Evolutionary conservation across 2,888 invertebrate species (phyloP).

Genomic region (Cheilosia variabilis): DNA sequence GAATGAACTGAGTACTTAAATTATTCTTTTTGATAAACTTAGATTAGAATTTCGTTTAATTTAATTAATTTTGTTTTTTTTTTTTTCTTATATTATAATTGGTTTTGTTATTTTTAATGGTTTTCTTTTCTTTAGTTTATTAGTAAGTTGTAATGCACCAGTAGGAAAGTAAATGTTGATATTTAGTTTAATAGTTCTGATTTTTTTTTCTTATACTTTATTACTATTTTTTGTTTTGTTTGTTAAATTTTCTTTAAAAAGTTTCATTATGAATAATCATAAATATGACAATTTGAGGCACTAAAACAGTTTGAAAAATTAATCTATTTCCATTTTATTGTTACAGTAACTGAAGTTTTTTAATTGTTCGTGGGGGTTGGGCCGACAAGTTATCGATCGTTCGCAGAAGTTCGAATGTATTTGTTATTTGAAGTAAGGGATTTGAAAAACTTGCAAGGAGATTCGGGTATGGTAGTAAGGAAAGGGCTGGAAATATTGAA

Average conservation of each 20-base stretch:
- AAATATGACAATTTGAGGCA: slow-evolving; percentile 76
- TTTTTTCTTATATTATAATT: slow-evolving; percentile 70
- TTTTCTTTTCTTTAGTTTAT: slow-evolving; percentile 58
- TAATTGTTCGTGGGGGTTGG: slow-evolving; percentile 35
- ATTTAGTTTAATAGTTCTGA: slow-evolving; percentile 78
- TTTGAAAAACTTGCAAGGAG: too few relatives aligned
- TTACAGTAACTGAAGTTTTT: slow-evolving; percentile 71
- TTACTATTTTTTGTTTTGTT: slow-evolving; percentile 56
- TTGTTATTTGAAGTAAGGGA: neutral
- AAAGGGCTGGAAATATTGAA: too few relatives aligned
- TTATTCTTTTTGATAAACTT: slow-evolving; percentile 65
- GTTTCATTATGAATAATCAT: slow-evolving; percentile 75
- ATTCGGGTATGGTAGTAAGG: too few relatives aligned
- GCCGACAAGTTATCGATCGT: neutral
- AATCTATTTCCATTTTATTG: slow-evolving; percentile 75
- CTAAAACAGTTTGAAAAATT: slow-evolving; percentile 75
- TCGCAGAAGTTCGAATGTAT: neutral
- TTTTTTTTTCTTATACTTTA: slow-evolving; percentile 61
- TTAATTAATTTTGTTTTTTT: slow-evolving; percentile 43
- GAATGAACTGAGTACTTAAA: slow-evolving; percentile 68
- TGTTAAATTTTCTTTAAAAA: slow-evolving; percentile 70
- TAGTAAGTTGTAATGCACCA: slow-evolving; percentile 79
- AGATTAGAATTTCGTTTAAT: slow-evolving; percentile 45
- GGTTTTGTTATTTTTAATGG: slow-evolving; percentile 44
- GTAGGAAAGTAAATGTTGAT: slow-evolving; percentile 79